phyloP scores from a whole-genome alignment of 2,888 invertebrate genomes.

The Lochmaea crataegi region DNA sequence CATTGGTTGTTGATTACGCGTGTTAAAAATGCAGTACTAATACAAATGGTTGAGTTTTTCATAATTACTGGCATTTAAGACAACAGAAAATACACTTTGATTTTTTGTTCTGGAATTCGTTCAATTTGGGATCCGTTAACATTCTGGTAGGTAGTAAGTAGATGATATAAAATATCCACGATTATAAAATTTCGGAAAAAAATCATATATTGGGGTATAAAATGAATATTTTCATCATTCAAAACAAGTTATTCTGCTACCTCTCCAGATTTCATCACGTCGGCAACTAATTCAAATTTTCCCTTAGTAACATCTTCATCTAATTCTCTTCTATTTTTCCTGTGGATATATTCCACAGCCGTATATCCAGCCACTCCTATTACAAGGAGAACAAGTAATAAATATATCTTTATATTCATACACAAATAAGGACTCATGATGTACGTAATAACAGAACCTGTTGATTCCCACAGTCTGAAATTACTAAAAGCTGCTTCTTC shows the following conservation, averaged over 20 bases:
- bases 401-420: slow-evolving; percentile 77
- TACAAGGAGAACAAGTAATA: slow-evolving; percentile 75
- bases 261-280: slow-evolving; percentile 60
- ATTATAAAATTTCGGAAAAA: too few species aligned
- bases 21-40: too few species aligned
- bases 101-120: too few species aligned
- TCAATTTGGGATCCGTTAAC: too few species aligned
- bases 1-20: too few species aligned
- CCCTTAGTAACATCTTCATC: slow-evolving; percentile 53
- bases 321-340: slow-evolving; percentile 59
- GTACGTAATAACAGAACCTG: slow-evolving; percentile 89
- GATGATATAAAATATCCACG: too few species aligned
- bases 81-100: too few species aligned
- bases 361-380: slow-evolving; percentile 82
- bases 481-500: slow-evolving; percentile 94
- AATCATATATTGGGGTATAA: too few species aligned
- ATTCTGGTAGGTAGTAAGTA: too few species aligned
- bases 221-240: too few species aligned
- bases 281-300: slow-evolving; percentile 64
- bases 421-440: slow-evolving; percentile 82
- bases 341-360: slow-evolving; percentile 73
- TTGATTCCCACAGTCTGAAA: slow-evolving; percentile 91
- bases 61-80: too few species aligned
- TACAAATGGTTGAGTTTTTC: too few species aligned
- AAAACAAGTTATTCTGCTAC: slow-evolving; percentile 53